Evolutionary conservation across 2,797 vertebrate genomes (phyloP).

Genomic region (Tarsius wallacei): DNA sequence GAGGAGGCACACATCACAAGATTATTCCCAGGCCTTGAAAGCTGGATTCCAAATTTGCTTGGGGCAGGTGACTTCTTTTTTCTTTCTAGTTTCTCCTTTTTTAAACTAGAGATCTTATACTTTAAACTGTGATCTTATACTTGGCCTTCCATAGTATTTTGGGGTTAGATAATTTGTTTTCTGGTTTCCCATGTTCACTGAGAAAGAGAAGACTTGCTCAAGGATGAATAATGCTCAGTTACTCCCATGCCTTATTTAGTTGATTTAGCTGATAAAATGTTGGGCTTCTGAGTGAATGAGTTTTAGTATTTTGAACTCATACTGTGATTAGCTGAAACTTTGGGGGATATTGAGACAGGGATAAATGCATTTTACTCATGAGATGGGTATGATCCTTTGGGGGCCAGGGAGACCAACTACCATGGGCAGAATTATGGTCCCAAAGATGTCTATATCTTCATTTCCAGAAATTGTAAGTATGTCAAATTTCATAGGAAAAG

Average conservation of each 20-base stretch:
- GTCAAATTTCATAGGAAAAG: background rate
- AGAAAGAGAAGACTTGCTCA: background rate
- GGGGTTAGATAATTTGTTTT: too few species aligned
- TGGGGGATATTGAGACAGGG: accelerated
- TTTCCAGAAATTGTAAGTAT: background rate
- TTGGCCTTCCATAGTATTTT: background rate
- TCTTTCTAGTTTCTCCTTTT: background rate
- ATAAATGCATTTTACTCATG: background rate
- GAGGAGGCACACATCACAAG: background rate
- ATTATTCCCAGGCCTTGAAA: background rate
- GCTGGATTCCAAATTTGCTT: background rate
- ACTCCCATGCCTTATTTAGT: background rate
- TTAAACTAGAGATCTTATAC: background rate
- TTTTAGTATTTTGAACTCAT: background rate
- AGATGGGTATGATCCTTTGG: background rate
- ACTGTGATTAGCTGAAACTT: background rate
- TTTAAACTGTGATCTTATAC: background rate
- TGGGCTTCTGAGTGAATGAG: background rate
- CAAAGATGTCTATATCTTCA: background rate
- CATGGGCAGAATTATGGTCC: accelerated
- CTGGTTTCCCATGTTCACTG: background rate
- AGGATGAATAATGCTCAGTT: background rate
- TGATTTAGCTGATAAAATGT: too few species aligned
- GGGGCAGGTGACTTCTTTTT: background rate
- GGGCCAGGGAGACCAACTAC: too few species aligned